A percentile compares a stretch with the other conserved stretches of the same genome.
These are phyloP conservation scores for Chloroceryle aenea DNA, from an alignment of 2,113 vertebrate species.

Conservation along the genomic window DNA sequence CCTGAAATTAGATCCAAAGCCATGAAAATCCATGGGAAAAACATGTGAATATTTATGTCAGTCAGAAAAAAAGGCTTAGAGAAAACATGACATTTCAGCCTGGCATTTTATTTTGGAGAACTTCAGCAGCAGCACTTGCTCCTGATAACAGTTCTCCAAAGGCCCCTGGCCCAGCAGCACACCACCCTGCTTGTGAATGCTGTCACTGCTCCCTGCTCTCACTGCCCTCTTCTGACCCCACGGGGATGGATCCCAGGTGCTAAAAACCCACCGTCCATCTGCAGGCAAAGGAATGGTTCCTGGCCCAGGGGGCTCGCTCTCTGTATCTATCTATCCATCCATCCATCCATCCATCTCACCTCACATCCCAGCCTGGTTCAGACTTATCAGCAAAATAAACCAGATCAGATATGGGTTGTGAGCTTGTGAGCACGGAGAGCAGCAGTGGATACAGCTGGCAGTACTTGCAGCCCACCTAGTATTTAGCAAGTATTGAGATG, in stretches of 20 bases:
- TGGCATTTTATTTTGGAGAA: not conserved
- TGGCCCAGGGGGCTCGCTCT: not conserved
- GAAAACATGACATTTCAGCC: conserved; percentile 23
- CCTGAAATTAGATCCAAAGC: conserved; percentile 17
- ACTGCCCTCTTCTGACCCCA: not conserved
- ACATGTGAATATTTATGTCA: not conserved
- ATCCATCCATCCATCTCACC: not conserved
- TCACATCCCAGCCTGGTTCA: not conserved
- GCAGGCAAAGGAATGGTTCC: not conserved
- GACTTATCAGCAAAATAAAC: not conserved
- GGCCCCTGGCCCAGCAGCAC: not conserved
- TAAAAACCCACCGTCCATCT: not conserved
- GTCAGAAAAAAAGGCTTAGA: conserved; percentile 23
- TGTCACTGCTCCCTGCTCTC: not conserved
- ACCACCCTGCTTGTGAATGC: not conserved
- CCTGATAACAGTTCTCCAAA: not conserved
- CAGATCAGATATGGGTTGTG: not conserved
- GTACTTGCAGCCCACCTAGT: not conserved
- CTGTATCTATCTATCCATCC: too few species aligned
- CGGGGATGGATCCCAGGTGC: not conserved
- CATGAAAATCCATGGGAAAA: not conserved
- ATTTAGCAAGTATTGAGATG: not conserved
- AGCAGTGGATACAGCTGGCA: not conserved
- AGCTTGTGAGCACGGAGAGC: not conserved
- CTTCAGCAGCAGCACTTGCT: not conserved